Percentiles rank a stretch among this genome's conserved stretches.
Conservation (phyloP, 2,113 vertebrate genomes). For the Lophius piscatorius region DNA sequence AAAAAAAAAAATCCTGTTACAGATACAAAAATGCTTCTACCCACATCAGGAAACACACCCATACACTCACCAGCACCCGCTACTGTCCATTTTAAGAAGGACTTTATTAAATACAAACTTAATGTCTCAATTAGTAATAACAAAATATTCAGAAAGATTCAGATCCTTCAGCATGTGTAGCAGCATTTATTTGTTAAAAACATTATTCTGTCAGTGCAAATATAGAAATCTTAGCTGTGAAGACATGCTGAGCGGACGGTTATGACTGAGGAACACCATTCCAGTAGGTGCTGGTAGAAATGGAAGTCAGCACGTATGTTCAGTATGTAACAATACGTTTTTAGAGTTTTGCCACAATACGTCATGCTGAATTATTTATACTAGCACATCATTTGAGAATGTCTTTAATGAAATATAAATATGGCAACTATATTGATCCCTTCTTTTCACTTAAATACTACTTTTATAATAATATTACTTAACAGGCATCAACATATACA, state of each 20-base stretch:
- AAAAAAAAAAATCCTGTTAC: constrained; percentile 55
- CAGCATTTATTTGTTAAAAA: constrained; percentile 27
- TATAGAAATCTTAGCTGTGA: neutral
- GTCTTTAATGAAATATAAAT: constrained; percentile 52
- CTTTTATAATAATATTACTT: constrained; percentile 31
- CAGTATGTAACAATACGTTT: neutral
- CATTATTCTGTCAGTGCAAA: constrained; percentile 18
- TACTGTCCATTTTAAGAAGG: constrained; percentile 2
- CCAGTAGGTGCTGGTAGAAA: constrained; percentile 1
- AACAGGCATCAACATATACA: constrained; percentile 29
- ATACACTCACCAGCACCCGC: too few species aligned
- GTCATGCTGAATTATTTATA: neutral
- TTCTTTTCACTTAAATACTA: constrained; percentile 66
- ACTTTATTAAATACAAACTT: constrained; percentile 31
- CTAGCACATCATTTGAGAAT: constrained; percentile 43
- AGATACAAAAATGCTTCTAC: too few species aligned
- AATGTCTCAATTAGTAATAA: constrained; percentile 13
- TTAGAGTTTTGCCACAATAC: neutral
- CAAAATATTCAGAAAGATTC: neutral
- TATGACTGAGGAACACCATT: neutral
- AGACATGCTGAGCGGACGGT: neutral
- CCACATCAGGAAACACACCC: too few species aligned
- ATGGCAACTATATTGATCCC: constrained; percentile 72
- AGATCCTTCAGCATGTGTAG: constrained; percentile 19
- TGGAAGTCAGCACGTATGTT: constrained; percentile 8